Evolutionary conservation across 30 jellyfish, hydroid and myxozoan genomes (phyloP).

Genomic region (Morbakka virulenta): DNA sequence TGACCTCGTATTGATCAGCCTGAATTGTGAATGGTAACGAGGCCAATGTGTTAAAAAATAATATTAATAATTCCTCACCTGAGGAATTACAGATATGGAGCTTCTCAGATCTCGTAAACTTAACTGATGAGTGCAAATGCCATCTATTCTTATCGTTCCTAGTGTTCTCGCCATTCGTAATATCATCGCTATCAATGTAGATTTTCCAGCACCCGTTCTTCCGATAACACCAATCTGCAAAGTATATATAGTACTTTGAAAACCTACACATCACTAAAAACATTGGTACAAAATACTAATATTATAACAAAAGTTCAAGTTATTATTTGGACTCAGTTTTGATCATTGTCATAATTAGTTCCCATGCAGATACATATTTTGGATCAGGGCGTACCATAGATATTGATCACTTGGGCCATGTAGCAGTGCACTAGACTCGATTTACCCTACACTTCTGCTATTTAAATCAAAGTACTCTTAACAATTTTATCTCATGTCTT

Average conservation of each 20-base stretch:
- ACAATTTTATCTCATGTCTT: too few relatives aligned
- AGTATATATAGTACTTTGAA: too few relatives aligned
- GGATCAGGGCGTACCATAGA: too few relatives aligned
- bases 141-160: constrained; percentile 76
- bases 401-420: too few relatives aligned
- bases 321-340: not conserved
- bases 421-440: too few relatives aligned
- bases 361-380: too few relatives aligned
- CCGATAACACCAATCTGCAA: constrained; percentile 91
- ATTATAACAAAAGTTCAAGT: too few relatives aligned
- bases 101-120: constrained; percentile 48
- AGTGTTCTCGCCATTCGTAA: constrained; percentile 58
- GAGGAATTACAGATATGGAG: constrained; percentile 84
- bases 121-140: constrained; percentile 43
- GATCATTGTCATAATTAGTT: too few relatives aligned
- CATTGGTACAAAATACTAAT: not conserved
- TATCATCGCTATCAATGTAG: constrained; percentile 63
- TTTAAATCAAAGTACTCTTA: too few relatives aligned
- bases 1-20: not conserved
- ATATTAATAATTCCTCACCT: constrained; percentile 23
- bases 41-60: too few relatives aligned
- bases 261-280: not conserved
- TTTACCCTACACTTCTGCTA: too few relatives aligned
- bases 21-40: not conserved
- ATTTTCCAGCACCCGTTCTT: constrained; percentile 95